Evolutionary conservation across 1,140 invertebrate genomes (phyloP).

Genomic region (Notospermus geniculatus): DNA sequence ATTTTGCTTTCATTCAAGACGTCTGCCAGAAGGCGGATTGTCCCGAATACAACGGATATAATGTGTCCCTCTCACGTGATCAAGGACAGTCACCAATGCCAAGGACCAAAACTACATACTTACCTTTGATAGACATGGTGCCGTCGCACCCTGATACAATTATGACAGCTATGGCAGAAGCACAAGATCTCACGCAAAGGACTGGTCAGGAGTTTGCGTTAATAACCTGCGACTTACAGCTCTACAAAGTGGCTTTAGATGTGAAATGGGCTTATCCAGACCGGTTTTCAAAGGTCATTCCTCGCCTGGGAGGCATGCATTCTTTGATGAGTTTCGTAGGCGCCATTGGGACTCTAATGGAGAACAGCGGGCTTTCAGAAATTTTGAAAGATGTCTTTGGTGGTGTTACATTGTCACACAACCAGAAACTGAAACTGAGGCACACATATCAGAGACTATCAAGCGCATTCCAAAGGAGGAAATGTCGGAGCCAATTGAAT

Average conservation of each 20-base stretch:
- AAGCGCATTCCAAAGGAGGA: too few species aligned
- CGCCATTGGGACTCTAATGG: constrained; percentile 25
- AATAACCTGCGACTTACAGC: background rate
- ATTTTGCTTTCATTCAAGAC: too few species aligned
- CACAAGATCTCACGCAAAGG: background rate
- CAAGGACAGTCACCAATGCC: background rate
- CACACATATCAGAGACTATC: too few species aligned
- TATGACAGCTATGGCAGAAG: background rate
- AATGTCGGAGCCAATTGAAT: too few species aligned
- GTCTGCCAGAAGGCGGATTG: too few species aligned
- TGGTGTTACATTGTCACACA: constrained; percentile 23
- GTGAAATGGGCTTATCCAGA: background rate
- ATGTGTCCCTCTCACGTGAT: background rate
- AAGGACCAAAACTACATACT: background rate
- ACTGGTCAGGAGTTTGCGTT: background rate
- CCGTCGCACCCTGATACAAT: background rate
- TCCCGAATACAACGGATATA: background rate
- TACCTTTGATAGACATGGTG: background rate
- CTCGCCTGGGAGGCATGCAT: constrained; percentile 31
- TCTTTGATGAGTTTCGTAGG: constrained; percentile 29
- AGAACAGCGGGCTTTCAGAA: constrained; percentile 19
- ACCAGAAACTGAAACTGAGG: too few species aligned
- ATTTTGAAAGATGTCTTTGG: constrained; percentile 21
- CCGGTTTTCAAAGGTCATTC: constrained; percentile 20
- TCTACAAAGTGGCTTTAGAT: background rate